These are phyloP conservation scores for Colaptes auratus DNA, from an alignment of 2,113 vertebrate species.

Conservation along the genomic window DNA sequence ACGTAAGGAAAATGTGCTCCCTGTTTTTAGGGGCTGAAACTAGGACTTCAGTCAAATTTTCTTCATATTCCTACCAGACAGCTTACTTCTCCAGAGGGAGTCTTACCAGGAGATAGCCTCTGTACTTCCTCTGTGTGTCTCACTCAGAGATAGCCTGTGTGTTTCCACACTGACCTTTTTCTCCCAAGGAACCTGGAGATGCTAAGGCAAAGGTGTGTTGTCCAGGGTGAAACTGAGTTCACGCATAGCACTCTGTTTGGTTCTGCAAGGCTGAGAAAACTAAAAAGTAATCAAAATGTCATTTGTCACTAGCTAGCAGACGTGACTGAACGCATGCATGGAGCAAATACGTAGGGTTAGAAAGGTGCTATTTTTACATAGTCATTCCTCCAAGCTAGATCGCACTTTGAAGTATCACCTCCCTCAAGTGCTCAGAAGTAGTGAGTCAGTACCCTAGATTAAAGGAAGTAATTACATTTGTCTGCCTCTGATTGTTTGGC, in stretches of 20 bases:
- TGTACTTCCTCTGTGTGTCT: neutral
- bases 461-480: constrained; percentile 40
- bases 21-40: neutral
- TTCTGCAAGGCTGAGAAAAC: neutral
- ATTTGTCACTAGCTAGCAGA: constrained; percentile 24
- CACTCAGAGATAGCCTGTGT: neutral
- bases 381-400: constrained; percentile 14
- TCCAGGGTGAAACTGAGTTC: neutral
- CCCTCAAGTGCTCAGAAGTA: neutral
- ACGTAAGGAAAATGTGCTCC: neutral
- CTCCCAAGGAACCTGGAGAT: neutral
- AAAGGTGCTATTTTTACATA: constrained; percentile 40
- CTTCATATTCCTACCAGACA: neutral
- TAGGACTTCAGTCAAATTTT: neutral
- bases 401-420: constrained; percentile 18
- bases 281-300: neutral
- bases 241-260: neutral
- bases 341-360: neutral
- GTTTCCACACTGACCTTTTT: neutral
- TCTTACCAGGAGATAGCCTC: neutral
- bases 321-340: neutral
- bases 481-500: constrained; percentile 28
- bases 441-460: constrained; percentile 17
- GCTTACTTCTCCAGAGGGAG: neutral
- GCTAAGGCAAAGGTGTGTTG: neutral